Evolutionary conservation across 2,888 invertebrate species (phyloP), one percentile per base, ranked within the genome.

Genomic region (Limenitis camilla): DNA sequence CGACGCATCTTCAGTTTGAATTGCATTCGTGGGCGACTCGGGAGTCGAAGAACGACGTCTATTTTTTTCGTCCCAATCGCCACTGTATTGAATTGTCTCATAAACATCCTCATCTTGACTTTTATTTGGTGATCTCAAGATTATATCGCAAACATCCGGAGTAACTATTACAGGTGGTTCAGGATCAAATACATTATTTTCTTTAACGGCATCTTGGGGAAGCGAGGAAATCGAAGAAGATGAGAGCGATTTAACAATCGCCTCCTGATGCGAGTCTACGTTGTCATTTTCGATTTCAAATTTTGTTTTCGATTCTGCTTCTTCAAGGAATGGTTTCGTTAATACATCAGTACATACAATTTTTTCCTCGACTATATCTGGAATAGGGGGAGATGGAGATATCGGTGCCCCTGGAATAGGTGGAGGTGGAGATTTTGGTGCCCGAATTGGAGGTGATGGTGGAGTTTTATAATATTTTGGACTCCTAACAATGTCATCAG

Each of bases 21-120:
- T 69, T 40, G 67, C 70, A 56, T 68, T 68, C 36, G 69, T 68
- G 49, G 78, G 73, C 29, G 78, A 76, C 59, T 83, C 83, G 1
- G 85, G 84, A 39, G 86, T 84, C 29, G 84, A 84, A 42, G 87
- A 83, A 36, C 81, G 77, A 27, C 83, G 75, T 59, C 76, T 78
- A 48, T 61, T 67, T 68, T 79, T 81, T 44, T 80, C 80, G 53
- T 81, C 80, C 81, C 81, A 81, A 38, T 76, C 78, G 35, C 69
- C 75, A 63, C 68, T 74, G 61, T 77, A 80, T 53, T 76, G 72
- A 60, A 80, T 69, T 36, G 76, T 69, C 58, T 83, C 82, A 59
- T 82, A 82, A 52, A 62, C 72, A 52, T 79, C 75, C 55, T 79
- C 80, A 56, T 67, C 70, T 46, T 62, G 64, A 56, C 59, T 60